These are phyloP conservation scores for Cylas formicarius DNA, from an alignment of 1,140 invertebrate genomes.

Conservation along the genomic window DNA sequence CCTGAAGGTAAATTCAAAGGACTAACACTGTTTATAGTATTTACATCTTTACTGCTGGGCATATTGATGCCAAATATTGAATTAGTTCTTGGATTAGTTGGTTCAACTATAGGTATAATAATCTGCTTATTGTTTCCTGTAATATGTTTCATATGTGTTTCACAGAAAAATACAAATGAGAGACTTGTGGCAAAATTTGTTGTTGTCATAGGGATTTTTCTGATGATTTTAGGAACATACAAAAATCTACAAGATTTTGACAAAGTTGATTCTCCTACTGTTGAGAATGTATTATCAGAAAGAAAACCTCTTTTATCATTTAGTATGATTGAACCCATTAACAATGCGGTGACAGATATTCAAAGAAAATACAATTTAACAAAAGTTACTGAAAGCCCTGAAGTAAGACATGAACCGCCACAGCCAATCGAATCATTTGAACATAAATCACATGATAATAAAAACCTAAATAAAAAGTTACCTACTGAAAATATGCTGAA, in stretches of 20 bases:
- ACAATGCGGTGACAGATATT: conserved; percentile 25
- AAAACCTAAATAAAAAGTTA: neutral
- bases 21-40: conserved; percentile 71
- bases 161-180: conserved; percentile 67
- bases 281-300: conserved; percentile 34
- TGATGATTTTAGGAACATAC: conserved; percentile 81
- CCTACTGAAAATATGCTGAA: neutral
- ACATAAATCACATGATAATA: neutral
- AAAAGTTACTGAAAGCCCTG: conserved; percentile 21
- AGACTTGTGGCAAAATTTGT: conserved; percentile 63
- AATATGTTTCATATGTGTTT: conserved; percentile 63
- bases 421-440: conserved; percentile 43
- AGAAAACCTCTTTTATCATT: conserved; percentile 24
- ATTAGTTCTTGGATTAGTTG: conserved; percentile 83
- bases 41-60: conserved; percentile 65
- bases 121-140: conserved; percentile 90
- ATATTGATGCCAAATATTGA: conserved; percentile 83
- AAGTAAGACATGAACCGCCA: conserved; percentile 47
- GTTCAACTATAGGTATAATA: conserved; percentile 90
- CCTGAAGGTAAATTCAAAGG: conserved; percentile 71
- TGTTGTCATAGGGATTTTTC: conserved; percentile 65
- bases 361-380: conserved; percentile 22
- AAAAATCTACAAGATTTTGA: conserved; percentile 74
- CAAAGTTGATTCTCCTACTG: conserved; percentile 42
- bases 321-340: conserved; percentile 26